Evolutionary conservation across 1,140 invertebrate genomes (phyloP).

Genomic region (Drosophila grimshawi): DNA sequence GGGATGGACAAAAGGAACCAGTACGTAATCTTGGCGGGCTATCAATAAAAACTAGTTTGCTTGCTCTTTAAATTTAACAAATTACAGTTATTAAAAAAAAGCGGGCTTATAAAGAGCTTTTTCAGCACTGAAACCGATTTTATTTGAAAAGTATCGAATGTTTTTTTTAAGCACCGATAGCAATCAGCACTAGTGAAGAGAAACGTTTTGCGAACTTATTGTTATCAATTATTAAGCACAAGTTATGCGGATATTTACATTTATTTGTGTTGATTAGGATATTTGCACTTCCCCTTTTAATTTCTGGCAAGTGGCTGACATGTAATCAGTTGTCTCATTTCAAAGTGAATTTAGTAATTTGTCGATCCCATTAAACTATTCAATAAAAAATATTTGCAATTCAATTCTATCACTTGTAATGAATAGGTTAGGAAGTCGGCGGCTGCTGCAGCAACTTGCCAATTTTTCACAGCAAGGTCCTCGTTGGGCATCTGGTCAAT

Average conservation of each 20-base stretch:
- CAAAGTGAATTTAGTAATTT: slow-evolving; percentile 7
- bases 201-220: neutral
- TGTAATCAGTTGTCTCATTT: slow-evolving; percentile 36
- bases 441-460: slow-evolving; percentile 26
- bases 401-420: slow-evolving; percentile 25
- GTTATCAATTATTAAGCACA: too few species aligned
- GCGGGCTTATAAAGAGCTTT: neutral
- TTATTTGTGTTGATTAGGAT: neutral
- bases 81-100: neutral
- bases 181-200: neutral
- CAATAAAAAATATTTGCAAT: too few species aligned
- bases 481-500: slow-evolving; percentile 30
- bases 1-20: neutral
- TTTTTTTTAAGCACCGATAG: slow-evolving; percentile 6
- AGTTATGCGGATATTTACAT: too few species aligned
- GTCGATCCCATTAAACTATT: neutral
- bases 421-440: slow-evolving; percentile 29
- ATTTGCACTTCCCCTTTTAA: neutral
- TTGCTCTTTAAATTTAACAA: neutral
- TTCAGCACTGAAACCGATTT: neutral
- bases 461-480: slow-evolving; percentile 11
- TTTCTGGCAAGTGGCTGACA: neutral
- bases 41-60: neutral
- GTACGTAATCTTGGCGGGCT: too few species aligned
- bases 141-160: slow-evolving; percentile 3